Base-by-base conservation (phyloP, 2,113 vertebrate species). In the Uropsilus gracilis region DNA sequence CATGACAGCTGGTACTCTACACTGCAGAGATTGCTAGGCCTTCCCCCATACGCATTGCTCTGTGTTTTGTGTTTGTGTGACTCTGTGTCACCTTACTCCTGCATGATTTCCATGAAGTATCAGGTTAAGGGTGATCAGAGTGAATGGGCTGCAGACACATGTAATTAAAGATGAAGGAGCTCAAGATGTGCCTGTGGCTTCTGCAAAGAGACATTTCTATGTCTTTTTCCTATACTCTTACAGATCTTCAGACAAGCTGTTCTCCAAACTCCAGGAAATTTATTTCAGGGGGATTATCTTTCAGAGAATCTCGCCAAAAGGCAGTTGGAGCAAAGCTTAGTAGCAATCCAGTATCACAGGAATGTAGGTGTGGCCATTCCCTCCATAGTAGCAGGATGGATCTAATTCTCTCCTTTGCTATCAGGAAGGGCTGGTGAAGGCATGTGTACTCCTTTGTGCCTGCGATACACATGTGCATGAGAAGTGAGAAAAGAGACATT, bases 121-220 rank as follows among this genome's bases (percentile, higher is more conserved):
- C 72, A 73, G 77, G 24, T 20, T 46, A 42, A 77, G 80, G 64
- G 20, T 22, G 10, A 57, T 59, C 26, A n/a, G n/a, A n/a, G 0
- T 1, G 39, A 3, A 34, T 20, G 55, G 37, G 30, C 50, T 46
- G 32, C 44, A 61, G 53, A 80, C 32, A 16, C 66, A n/a, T 85
- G 53, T n/a, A 12, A 30, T 94, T 91, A 72, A 89, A 91, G 90
- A 89, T 90, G 83, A 76, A 82, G 78, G 46, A n/a, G n/a, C 34
- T 77, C 68, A 86, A 46, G 64, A 88, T n/a, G n/a, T n/a, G 42
- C 8, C 2, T 87, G 55, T 71, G 71, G 34, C 59, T 72, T 93
- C 76, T 84, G 32, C 42, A 63, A 24, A 87, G 75, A 84, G 87
- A 80, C 7, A 24, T 66, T 6, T 59, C 50, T 77, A 66, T 34